These are phyloP conservation scores for Tridacna crocea DNA, from an alignment of 2,888 invertebrate genomes.

Conservation along the genomic window DNA sequence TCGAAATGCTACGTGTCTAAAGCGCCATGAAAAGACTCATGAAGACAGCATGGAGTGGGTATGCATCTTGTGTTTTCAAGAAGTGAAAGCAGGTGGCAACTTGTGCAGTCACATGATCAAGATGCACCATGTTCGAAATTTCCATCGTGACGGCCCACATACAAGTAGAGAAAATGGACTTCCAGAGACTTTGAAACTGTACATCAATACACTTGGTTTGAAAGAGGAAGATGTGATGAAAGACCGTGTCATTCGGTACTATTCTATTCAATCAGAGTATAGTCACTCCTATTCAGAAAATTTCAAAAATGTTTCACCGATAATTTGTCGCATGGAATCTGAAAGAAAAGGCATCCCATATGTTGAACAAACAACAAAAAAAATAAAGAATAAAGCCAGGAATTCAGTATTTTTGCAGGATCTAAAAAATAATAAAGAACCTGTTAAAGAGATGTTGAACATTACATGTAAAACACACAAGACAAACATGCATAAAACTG, in stretches of 20 bases:
- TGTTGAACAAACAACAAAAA: no score
- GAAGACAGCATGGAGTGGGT: not conserved
- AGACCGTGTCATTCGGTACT: not conserved
- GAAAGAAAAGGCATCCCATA: not conserved
- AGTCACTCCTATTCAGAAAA: not conserved
- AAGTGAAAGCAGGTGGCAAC: not conserved
- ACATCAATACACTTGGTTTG: not conserved
- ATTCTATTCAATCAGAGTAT: not conserved
- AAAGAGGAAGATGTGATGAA: not conserved
- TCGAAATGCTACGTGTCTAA: not conserved
- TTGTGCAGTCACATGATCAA: not conserved
- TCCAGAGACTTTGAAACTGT: not conserved
- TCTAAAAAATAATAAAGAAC: no score
- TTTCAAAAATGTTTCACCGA: constrained; percentile 1
- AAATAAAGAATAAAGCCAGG: no score
- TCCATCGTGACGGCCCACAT: not conserved
- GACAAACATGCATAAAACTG: no score
- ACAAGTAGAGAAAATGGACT: not conserved
- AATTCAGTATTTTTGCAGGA: no score
- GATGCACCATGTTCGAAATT: not conserved
- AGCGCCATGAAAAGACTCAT: not conserved
- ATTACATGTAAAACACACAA: no score
- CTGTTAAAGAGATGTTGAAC: no score
- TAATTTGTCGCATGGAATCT: not conserved
- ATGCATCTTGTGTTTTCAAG: not conserved